phyloP scores from a whole-genome alignment of 2,797 vertebrate species.

The Thripadectes ignobilis region DNA sequence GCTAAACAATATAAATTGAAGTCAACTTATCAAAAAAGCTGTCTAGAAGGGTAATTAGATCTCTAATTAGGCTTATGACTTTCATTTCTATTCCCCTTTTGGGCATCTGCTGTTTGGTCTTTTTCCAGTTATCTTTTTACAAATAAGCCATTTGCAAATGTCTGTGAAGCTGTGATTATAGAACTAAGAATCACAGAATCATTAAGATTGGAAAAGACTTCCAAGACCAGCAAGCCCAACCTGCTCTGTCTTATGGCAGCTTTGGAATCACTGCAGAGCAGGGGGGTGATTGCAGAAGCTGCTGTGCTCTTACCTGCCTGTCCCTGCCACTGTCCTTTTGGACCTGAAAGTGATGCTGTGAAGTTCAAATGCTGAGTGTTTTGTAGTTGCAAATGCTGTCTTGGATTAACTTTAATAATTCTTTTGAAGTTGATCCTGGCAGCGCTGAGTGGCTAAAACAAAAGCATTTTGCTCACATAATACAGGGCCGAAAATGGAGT shows the following conservation, averaged over 20 bases:
- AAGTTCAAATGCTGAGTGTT: background rate
- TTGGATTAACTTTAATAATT: slow-evolving; percentile 44
- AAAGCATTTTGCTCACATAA: slow-evolving; percentile 28
- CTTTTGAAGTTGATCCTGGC: slow-evolving; percentile 48
- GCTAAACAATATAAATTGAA: slow-evolving; percentile 41
- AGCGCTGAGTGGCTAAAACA: background rate
- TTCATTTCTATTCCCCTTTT: slow-evolving; percentile 61
- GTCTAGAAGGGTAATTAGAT: slow-evolving; percentile 53
- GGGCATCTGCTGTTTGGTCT: slow-evolving; percentile 39
- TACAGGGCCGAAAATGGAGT: background rate
- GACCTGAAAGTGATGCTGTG: background rate
- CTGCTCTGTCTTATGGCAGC: background rate
- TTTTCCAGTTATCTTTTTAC: slow-evolving; percentile 59
- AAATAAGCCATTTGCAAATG: slow-evolving; percentile 42
- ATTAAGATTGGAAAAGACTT: background rate
- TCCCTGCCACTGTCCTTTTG: background rate
- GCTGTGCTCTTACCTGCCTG: background rate
- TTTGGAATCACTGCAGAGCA: background rate
- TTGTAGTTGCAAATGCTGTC: background rate
- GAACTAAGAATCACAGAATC: background rate
- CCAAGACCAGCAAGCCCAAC: background rate
- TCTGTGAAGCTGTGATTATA: slow-evolving; percentile 12
- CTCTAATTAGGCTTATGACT: slow-evolving; percentile 17
- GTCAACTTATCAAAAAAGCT: slow-evolving; percentile 56
- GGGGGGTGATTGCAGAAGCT: background rate